phyloP scores from a whole-genome alignment of 2,888 invertebrate genomes.

The Caenorhabditis macrosperma region DNA sequence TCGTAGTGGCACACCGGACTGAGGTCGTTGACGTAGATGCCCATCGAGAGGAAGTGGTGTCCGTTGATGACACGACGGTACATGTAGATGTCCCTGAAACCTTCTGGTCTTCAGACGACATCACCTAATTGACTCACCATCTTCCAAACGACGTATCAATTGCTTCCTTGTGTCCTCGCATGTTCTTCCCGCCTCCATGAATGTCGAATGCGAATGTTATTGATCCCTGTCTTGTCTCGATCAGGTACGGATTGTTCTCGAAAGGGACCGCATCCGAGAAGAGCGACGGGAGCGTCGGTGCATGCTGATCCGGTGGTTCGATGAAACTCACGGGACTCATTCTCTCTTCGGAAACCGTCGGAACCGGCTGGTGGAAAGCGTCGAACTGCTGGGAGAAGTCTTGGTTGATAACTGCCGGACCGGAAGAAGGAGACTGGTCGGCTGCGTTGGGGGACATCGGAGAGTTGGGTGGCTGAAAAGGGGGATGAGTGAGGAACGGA shows the following conservation, averaged over 20 bases:
- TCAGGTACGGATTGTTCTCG: background rate
- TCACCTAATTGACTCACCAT: no score
- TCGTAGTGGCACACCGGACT: background rate
- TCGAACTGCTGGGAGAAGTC: background rate
- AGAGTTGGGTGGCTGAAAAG: background rate
- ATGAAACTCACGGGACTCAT: background rate
- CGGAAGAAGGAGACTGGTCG: background rate
- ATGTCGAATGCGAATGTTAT: background rate
- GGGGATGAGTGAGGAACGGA: background rate
- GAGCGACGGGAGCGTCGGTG: background rate
- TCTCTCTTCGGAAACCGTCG: background rate
- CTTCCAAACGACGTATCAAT: background rate
- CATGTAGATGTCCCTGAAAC: slow-evolving; percentile 9
- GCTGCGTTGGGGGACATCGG: background rate
- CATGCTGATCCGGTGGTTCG: background rate
- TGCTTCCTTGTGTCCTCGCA: background rate
- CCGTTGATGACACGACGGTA: background rate
- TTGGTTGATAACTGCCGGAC: background rate
- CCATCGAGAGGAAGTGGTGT: slow-evolving; percentile 4
- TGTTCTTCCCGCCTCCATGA: background rate
- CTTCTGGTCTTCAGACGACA: no score
- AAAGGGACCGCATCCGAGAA: background rate
- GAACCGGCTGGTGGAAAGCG: background rate
- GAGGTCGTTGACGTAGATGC: slow-evolving; percentile 1
- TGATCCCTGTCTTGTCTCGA: background rate